phyloP scores from a whole-genome alignment of 2,113 vertebrate species.

The Pionites leucogaster region DNA sequence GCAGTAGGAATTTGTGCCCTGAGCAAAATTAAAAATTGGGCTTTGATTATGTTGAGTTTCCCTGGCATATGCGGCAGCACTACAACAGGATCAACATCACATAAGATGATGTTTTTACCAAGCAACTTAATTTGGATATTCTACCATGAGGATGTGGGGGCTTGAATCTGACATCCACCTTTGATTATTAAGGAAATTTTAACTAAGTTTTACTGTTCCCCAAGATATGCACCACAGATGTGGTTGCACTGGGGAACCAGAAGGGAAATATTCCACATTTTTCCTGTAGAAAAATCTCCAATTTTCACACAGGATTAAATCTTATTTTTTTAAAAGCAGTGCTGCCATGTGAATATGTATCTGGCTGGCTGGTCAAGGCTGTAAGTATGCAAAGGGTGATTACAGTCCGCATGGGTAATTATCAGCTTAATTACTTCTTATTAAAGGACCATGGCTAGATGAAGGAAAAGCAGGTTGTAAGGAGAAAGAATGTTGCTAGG shows the following conservation, averaged over 20 bases:
- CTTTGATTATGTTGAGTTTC: slow-evolving; percentile 30
- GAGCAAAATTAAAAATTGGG: slow-evolving; percentile 42
- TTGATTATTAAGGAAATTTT: background rate
- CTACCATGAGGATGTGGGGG: background rate
- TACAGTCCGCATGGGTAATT: background rate
- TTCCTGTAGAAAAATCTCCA: background rate
- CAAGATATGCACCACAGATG: background rate
- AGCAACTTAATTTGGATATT: slow-evolving; percentile 9
- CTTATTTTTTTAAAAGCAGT: background rate
- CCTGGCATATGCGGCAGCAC: background rate
- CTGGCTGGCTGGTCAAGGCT: background rate
- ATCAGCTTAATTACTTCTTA: background rate
- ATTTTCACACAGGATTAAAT: background rate
- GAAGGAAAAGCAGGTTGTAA: background rate
- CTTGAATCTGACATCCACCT: background rate
- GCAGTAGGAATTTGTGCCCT: background rate
- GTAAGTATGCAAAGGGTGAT: background rate
- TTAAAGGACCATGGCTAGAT: background rate
- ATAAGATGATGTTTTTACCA: background rate
- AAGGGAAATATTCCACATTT: background rate
- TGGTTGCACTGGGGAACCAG: background rate
- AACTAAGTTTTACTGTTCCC: background rate
- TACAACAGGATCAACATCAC: background rate
- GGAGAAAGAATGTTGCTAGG: background rate
- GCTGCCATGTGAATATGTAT: accelerated